Evolutionary conservation across 2,113 vertebrate genomes (phyloP).

Genomic region (cat (Felis catus)): F.catus_Fca126_mat1.0 CM031424.1:84647501-84648000

Average conservation of each 20-base stretch:
- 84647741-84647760: slow-evolving; percentile 32
- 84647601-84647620: background rate
- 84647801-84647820: background rate
- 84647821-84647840: background rate
- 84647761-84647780: background rate
- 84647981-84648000: background rate
- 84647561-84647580: background rate
- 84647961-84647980: background rate
- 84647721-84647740: background rate
- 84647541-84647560: background rate
- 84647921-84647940: background rate
- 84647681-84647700: background rate
- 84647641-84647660: background rate
- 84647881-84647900: background rate
- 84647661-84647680: background rate
- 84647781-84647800: background rate
- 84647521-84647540: slow-evolving; percentile 1
- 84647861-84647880: background rate
- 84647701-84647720: background rate
- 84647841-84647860: background rate
- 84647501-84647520: slow-evolving; percentile 30
- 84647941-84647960: background rate
- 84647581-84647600: background rate
- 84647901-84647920: background rate
- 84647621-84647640: slow-evolving; percentile 1